Conservation (phyloP, 1,140 invertebrate genomes). For the Drosophila jambulina region DNA sequence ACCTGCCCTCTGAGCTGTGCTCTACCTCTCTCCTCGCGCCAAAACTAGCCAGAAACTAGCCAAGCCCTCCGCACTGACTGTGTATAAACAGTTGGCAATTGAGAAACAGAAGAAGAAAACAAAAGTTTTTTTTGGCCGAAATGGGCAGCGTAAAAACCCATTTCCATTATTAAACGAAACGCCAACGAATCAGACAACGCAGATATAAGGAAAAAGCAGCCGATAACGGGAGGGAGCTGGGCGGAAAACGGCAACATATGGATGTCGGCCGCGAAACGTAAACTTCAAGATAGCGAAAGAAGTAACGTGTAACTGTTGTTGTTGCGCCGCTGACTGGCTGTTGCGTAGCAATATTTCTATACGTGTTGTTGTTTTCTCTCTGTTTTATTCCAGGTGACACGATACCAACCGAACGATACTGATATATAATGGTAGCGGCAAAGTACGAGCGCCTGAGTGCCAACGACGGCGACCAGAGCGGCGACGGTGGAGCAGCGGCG, state of each 20-base stretch:
- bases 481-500: slow-evolving; percentile 17
- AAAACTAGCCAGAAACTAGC: slow-evolving; percentile 11
- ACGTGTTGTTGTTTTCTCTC: background rate
- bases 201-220: background rate
- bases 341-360: slow-evolving; percentile 18
- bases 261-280: slow-evolving; percentile 25
- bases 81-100: slow-evolving; percentile 74
- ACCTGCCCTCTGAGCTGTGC: background rate
- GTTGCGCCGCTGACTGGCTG: slow-evolving; percentile 12
- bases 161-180: slow-evolving; percentile 26
- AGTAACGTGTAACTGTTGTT: slow-evolving; percentile 28
- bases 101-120: slow-evolving; percentile 29
- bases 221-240: slow-evolving; percentile 13
- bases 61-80: slow-evolving; percentile 31
- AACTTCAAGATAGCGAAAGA: slow-evolving; percentile 38
- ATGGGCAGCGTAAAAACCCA: slow-evolving; percentile 46
- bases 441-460: slow-evolving; percentile 71
- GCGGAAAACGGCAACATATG: slow-evolving; percentile 35
- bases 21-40: background rate
- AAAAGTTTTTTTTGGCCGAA: slow-evolving; percentile 30
- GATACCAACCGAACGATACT: slow-evolving; percentile 29
- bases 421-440: slow-evolving; percentile 68
- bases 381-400: slow-evolving; percentile 12
- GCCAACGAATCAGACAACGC: slow-evolving; percentile 20
- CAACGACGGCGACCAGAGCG: slow-evolving; percentile 9